Conservation (phyloP, 2,888 invertebrate genomes). For the Drosophila ezoana region DNA sequence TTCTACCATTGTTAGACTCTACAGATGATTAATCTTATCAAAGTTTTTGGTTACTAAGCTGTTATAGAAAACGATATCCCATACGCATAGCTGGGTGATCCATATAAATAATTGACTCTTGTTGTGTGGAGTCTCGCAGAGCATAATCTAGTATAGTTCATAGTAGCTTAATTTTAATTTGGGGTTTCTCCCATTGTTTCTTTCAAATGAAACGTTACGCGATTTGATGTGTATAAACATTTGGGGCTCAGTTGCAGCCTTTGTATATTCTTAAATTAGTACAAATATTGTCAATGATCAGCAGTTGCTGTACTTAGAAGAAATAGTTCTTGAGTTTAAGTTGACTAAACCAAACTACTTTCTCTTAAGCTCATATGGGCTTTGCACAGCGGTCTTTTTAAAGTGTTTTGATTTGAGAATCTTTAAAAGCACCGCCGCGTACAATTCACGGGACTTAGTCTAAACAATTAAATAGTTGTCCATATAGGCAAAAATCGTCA, state of each 20-base stretch:
- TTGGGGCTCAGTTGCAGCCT: too few species aligned
- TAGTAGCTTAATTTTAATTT: too few species aligned
- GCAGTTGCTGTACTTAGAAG: too few species aligned
- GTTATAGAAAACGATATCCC: constrained; percentile 8
- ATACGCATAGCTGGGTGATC: background rate
- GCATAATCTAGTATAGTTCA: too few species aligned
- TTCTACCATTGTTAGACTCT: constrained; percentile 7
- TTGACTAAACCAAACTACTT: too few species aligned
- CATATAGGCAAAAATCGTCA: too few species aligned
- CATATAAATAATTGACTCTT: background rate
- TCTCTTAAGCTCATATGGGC: background rate
- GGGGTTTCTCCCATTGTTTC: too few species aligned
- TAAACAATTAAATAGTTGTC: background rate
- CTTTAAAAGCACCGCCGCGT: background rate
- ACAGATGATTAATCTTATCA: constrained; percentile 32
- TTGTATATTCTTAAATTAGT: too few species aligned
- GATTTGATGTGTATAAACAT: too few species aligned
- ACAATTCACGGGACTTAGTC: background rate
- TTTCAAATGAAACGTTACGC: too few species aligned
- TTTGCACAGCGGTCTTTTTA: background rate
- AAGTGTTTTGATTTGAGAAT: background rate
- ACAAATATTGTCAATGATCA: too few species aligned
- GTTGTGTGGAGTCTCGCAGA: background rate
- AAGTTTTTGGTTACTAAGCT: constrained; percentile 22
- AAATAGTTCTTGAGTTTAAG: too few species aligned